Evolutionary conservation across 1,140 invertebrate species (phyloP).

Genomic region (Pinna nobilis): DNA sequence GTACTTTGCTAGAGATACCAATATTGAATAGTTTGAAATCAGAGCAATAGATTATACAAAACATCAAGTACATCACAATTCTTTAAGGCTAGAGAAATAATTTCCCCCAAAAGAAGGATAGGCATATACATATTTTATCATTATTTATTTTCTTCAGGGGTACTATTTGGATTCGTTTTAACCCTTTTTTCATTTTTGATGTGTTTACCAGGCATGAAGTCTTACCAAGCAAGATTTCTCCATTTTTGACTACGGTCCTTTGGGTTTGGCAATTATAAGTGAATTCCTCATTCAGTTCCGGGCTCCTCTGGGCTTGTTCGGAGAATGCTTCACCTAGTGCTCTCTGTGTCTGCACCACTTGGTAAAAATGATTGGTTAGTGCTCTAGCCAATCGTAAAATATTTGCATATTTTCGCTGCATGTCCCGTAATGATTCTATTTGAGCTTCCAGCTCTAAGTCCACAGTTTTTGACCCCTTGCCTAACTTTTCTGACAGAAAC

Average conservation of each 20-base stretch:
- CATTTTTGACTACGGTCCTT: constrained; percentile 93
- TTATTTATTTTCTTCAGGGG: no score
- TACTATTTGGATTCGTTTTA: no score
- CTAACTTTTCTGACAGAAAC: constrained; percentile 94
- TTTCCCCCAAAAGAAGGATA: no score
- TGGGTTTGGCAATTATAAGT: constrained; percentile 97
- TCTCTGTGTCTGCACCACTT: constrained; percentile 89
- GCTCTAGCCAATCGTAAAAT: constrained; percentile 89
- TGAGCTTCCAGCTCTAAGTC: constrained; percentile 93
- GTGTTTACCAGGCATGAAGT: no score
- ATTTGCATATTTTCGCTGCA: constrained; percentile 94
- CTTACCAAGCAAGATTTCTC: constrained; percentile 86
- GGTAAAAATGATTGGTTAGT: constrained; percentile 90
- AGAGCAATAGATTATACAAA: no score
- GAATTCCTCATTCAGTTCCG: constrained; percentile 96
- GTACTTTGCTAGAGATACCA: no score
- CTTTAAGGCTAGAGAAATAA: no score
- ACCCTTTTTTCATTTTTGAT: no score
- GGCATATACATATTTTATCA: no score
- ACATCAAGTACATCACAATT: no score
- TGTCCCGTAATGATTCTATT: constrained; percentile 93
- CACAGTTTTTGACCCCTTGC: constrained; percentile 91
- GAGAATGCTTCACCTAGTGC: constrained; percentile 90
- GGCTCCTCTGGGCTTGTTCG: constrained; percentile 95
- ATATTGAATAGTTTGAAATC: no score